Evolutionary conservation across 2,113 vertebrate species (phyloP).

Genomic region (Notothenia coriiceps): DNA sequence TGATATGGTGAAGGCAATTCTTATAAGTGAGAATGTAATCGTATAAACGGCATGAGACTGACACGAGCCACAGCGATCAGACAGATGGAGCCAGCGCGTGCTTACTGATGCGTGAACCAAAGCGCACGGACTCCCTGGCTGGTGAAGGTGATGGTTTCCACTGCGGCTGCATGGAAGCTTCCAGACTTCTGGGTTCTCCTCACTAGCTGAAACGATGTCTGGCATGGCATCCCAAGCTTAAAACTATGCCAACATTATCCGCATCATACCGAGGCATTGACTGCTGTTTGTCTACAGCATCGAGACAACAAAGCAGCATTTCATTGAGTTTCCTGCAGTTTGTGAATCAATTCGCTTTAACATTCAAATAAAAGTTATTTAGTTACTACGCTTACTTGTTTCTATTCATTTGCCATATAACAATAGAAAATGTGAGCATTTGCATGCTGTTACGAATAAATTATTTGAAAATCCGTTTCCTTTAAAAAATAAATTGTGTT

Average conservation of each 20-base stretch:
- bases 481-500: background rate
- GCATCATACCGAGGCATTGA: constrained; percentile 36
- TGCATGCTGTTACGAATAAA: background rate
- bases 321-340: background rate
- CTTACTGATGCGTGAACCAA: constrained; percentile 56
- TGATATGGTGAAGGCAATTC: background rate
- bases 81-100: constrained; percentile 61
- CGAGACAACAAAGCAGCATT: background rate
- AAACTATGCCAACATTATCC: constrained; percentile 46
- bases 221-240: constrained; percentile 73
- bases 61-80: constrained; percentile 72
- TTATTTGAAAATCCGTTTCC: background rate
- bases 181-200: constrained; percentile 16
- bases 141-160: constrained; percentile 7
- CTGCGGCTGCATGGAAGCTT: background rate
- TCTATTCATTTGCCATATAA: no score
- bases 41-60: constrained; percentile 71
- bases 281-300: constrained; percentile 11
- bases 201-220: constrained; percentile 39
- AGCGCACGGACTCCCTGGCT: constrained; percentile 28
- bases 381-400: no score
- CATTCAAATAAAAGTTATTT: no score
- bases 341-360: background rate
- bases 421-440: no score
- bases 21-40: background rate